Conservation (phyloP, 1,140 invertebrate species). For the Panonychus citri region DNA sequence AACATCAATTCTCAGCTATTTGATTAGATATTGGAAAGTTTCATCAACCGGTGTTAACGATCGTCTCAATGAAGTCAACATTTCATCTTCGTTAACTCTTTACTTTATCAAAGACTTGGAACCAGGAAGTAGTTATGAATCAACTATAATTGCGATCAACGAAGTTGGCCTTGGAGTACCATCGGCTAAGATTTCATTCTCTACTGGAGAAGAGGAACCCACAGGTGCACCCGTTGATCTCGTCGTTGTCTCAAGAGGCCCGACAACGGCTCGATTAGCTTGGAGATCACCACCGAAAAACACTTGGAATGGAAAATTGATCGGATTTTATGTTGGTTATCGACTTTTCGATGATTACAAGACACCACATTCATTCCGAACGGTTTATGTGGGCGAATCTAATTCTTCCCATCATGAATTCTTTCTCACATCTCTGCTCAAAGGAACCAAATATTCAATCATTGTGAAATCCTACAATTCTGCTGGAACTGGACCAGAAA, state of each 20-base stretch:
- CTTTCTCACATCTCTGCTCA: constrained; percentile 13
- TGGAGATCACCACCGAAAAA: constrained; percentile 75
- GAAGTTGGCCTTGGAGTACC: constrained; percentile 43
- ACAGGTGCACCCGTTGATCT: constrained; percentile 30
- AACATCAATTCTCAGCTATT: constrained; percentile 62
- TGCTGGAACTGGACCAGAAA: constrained; percentile 15
- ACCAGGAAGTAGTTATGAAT: constrained; percentile 23
- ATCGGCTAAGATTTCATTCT: constrained; percentile 52
- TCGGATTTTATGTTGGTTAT: constrained; percentile 51
- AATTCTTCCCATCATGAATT: constrained; percentile 10
- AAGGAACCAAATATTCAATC: constrained; percentile 17
- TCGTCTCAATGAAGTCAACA: constrained; percentile 14
- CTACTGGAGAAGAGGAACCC: constrained; percentile 49
- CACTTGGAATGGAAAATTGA: constrained; percentile 77
- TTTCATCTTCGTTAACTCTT: constrained; percentile 15
- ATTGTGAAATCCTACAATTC: constrained; percentile 16
- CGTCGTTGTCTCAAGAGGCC: constrained; percentile 66
- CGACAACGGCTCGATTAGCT: constrained; percentile 66
- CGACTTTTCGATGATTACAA: constrained; percentile 24
- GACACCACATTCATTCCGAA: constrained; percentile 18
- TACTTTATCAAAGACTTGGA: constrained; percentile 20
- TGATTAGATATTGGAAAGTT: constrained; percentile 70
- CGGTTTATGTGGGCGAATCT: neutral
- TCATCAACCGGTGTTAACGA: neutral
- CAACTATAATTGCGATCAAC: constrained; percentile 24